Base-by-base conservation (phyloP, 2,888 invertebrate species). In the Archips crataeganus region DNA sequence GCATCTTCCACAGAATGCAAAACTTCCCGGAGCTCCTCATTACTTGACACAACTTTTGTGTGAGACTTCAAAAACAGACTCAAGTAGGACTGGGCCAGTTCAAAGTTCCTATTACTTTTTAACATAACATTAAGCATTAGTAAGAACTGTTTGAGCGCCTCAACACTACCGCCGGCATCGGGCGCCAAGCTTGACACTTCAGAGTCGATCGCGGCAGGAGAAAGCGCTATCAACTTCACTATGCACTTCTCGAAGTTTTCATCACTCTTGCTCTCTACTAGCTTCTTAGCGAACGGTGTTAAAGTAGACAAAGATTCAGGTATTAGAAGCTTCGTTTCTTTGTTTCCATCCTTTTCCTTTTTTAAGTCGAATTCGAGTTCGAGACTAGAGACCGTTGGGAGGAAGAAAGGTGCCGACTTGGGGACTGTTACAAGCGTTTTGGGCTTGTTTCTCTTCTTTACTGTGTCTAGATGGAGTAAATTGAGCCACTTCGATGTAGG, bases 391-490 rank as follows among this genome's bases (percentile, higher is more conserved):
- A 99, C 95, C 0, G 99, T 99, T 0, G 99, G 99, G 67, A 99
- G 93, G 87, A 99, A 99, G 94, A 99, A 99, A 0, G 99, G 99
- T 0, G 99, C 99, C 0, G 97, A 96, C 90, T 98, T 98, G 0
- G 98, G 97, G 2, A 96, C 95, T 83, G 98, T 98, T 0, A 97
- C 95, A 0, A 98, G 96, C 66, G 97, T 96, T 88, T 97, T 98
- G 0, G 99, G 99, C 85, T 98, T 99, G 88, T 99, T 99, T 77
- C 98, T 95, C 80, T 96, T 96, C 87, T 97, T 98, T 2, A 99
- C 97, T 0, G 97, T 89, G 79, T 99, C 98, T 71, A 99, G 94
- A 85, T 98, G 96, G 0, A 99, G 95, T 13, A 99, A 94, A 88
- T 98, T 98, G 77, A 98, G 96, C 99, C 99, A 99, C 79, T 98